Evolutionary conservation across 2,888 invertebrate species (phyloP).

Genomic region (Ochropleura leucogaster): DNA sequence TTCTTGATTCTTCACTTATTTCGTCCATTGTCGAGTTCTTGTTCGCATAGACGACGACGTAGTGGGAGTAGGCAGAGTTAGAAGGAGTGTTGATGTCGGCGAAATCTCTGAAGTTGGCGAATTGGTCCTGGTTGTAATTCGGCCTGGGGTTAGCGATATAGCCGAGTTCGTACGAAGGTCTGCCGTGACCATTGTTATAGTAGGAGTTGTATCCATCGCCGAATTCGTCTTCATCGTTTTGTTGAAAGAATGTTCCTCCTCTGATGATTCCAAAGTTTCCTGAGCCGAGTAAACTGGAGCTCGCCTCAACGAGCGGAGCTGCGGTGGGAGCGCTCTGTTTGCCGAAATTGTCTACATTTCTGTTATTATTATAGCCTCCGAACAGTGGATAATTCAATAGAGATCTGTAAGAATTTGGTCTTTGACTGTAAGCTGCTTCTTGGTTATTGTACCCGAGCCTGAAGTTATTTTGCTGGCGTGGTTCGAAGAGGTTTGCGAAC

Average conservation of each 20-base stretch:
- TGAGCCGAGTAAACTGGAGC: slow-evolving; percentile 93
- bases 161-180: slow-evolving; percentile 91
- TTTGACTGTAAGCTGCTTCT: slow-evolving; percentile 91
- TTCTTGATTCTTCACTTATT: slow-evolving; percentile 84
- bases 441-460: slow-evolving; percentile 91
- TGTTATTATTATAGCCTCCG: slow-evolving; percentile 76
- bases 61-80: slow-evolving; percentile 95
- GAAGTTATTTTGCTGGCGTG: slow-evolving; percentile 87
- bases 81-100: slow-evolving; percentile 97
- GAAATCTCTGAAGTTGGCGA: slow-evolving; percentile 97
- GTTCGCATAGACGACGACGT: slow-evolving; percentile 95
- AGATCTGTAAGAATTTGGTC: slow-evolving; percentile 88
- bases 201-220: slow-evolving; percentile 91
- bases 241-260: slow-evolving; percentile 96
- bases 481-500: slow-evolving; percentile 93
- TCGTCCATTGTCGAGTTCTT: slow-evolving; percentile 93
- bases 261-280: slow-evolving; percentile 96
- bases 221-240: slow-evolving; percentile 92
- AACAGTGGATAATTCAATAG: slow-evolving; percentile 86
- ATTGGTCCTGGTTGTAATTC: slow-evolving; percentile 95
- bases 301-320: slow-evolving; percentile 87
- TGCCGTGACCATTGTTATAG: slow-evolving; percentile 93
- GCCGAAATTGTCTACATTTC: slow-evolving; percentile 82
- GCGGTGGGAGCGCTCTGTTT: slow-evolving; percentile 81
- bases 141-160: slow-evolving; percentile 93